Evolutionary conservation across 2,888 invertebrate genomes (phyloP), one percentile per base, ranked within the genome.

Genomic region (Ptycholaimellus sp.): DNA sequence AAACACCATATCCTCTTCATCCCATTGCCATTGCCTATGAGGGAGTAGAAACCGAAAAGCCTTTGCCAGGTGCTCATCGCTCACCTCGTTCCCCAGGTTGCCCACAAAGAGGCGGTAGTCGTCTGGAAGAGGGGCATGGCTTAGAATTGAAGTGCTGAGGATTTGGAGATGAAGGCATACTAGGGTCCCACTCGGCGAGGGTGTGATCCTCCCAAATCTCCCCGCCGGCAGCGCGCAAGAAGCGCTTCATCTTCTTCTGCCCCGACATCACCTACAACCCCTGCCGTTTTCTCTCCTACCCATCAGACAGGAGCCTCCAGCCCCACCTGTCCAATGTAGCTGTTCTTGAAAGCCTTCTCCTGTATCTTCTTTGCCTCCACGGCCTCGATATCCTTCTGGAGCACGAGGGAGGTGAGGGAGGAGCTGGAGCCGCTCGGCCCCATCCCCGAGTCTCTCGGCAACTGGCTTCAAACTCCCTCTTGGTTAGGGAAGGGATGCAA

Each of bases 51-150:
- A n/a, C n/a, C 79, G 77, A 59, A 96, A 96, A 0, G 90, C 87
- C 47, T 93, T 70, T 0, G 79, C 79, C n/a, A 96, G 66, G 41
- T 87, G 71, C 59, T 96, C 96, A 56, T 96, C 96, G 0, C 87
- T 93, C 19, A 96, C 93, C 60, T 96, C 93, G 60, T 96, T 96
- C 14, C 96, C 96, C 32, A 96, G 68, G 66, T 96, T 96, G n/a
- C 96, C 96, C 58, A 90, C 90, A 62, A 99, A 96, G 63, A 96
- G 76, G 45, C 96, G 68, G 64, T 87, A 96, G 66, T 96, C 96
- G 65, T 85, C 87, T 71, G 55, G 31, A 58, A 52, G 32, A 5
- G 21, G n/a, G 9, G n/a, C n/a, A n/a, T n/a, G n/a, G n/a, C n/a
- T n/a, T n/a, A n/a, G n/a, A n/a, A n/a, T n/a, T n/a, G n/a, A n/a